Evolutionary conservation across 30 jellyfish, hydroid and myxozoan genomes (phyloP), one percentile per base, ranked within the genome.

Genomic region (Cassiopea andromeda): DNA sequence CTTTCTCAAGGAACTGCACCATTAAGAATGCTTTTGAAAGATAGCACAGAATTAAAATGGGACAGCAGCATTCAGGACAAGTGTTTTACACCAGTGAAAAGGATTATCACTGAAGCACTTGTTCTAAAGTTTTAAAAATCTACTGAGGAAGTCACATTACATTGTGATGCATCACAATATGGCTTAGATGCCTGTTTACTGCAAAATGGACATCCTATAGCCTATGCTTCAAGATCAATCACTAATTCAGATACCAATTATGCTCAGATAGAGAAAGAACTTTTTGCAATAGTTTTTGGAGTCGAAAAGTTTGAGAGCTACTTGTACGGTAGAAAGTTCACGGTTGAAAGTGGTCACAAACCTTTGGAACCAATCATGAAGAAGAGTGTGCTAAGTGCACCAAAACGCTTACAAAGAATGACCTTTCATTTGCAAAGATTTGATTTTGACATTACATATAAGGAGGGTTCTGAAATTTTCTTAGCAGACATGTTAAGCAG

Each of bases 341-440:
- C 72, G 50, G 69, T 87, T 47, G 70, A 67, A 78, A 89, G 85
- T 89, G 85, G 77, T 83, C 92, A 74, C 93, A 87, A 87, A 69
- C 94, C 94, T 72, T 77, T 87, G 59, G 92, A 88, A 80, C 60
- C 71, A 59, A 88, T 70, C 64, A 1, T 84, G 78, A 70, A 72
- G 67, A 82, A 84, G 78, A 70, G 83, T 82, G 82, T 82, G 75
- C 66, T 67, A 59, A 49, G 60, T 57, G 89, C 92, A 12, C 92
- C 94, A 60, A 88, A 88, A 46, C 68, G 88, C n/a, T 88, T 89
- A 57, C 96, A 89, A 57, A 80, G 96, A 44, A 78, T 81, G 88
- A 48, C 80, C 45, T 50, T 89, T 54, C 85, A 93, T 16, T 59
- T 89, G 60, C 93, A 89, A 87, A 89, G 81, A 54, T 89, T 57